Evolutionary conservation across 2,797 vertebrate genomes (phyloP).

Genomic region (Acanthurus lineatus): DNA sequence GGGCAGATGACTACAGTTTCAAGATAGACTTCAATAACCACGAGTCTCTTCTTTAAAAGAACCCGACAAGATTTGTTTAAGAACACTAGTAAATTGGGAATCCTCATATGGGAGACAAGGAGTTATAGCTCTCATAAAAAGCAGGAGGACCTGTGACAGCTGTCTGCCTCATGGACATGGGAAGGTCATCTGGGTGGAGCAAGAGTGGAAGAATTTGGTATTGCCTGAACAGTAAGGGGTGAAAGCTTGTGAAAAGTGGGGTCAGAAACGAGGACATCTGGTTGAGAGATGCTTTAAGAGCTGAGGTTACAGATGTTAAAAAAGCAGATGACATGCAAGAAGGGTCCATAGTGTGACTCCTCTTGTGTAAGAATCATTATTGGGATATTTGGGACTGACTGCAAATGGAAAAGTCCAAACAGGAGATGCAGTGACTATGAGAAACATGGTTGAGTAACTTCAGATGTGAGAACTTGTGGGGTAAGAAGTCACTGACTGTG

Average conservation of each 20-base stretch:
- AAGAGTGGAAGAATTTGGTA: slow-evolving; percentile 26
- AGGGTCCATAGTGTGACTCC: background rate
- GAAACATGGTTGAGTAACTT: background rate
- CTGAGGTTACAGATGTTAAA: slow-evolving; percentile 9
- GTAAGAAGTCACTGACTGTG: background rate
- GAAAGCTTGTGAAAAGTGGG: slow-evolving; percentile 34
- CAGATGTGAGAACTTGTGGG: background rate
- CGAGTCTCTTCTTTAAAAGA: background rate
- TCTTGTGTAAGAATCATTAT: background rate
- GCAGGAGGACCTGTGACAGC: slow-evolving; percentile 36
- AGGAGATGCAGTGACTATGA: background rate
- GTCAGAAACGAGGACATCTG: slow-evolving; percentile 42
- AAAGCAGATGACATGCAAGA: background rate
- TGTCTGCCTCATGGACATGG: slow-evolving; percentile 46
- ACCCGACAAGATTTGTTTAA: background rate
- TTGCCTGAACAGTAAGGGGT: background rate
- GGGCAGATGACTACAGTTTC: background rate
- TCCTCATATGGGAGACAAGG: slow-evolving; percentile 15
- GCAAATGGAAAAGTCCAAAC: background rate
- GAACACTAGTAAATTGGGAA: slow-evolving; percentile 6
- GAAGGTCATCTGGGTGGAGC: slow-evolving; percentile 37
- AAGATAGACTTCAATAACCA: background rate
- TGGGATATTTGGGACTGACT: slow-evolving; percentile 1
- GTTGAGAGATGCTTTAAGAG: slow-evolving; percentile 5
- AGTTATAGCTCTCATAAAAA: slow-evolving; percentile 21